Conservation (phyloP, 2,797 vertebrate species). For the Erpetoichthys calabaricus region DNA sequence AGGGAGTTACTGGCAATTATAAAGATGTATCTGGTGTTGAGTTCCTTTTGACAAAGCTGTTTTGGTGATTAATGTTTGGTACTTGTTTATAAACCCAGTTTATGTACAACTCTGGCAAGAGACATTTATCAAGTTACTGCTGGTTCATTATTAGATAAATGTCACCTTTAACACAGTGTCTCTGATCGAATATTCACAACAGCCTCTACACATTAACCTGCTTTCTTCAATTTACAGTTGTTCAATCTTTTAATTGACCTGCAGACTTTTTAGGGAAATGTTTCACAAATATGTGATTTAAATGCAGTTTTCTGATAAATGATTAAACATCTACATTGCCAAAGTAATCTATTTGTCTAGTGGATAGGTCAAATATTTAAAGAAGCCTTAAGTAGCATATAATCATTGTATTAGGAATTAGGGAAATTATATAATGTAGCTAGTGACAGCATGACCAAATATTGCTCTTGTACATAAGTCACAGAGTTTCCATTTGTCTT, state of each 20-base stretch:
- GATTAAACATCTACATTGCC: too few species aligned
- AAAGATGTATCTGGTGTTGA: slow-evolving; percentile 52
- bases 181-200: neutral
- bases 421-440: too few species aligned
- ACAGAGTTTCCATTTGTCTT: too few species aligned
- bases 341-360: too few species aligned
- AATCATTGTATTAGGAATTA: too few species aligned
- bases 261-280: too few species aligned
- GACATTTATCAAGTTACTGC: slow-evolving; percentile 55
- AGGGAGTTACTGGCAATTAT: slow-evolving; percentile 47
- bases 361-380: too few species aligned
- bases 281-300: too few species aligned
- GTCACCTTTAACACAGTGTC: slow-evolving; percentile 35
- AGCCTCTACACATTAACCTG: slow-evolving; percentile 23
- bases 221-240: slow-evolving; percentile 17
- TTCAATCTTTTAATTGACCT: slow-evolving; percentile 29
- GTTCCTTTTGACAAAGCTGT: slow-evolving; percentile 53
- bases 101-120: slow-evolving; percentile 33
- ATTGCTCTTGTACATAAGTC: too few species aligned
- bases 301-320: too few species aligned
- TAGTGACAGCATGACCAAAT: too few species aligned
- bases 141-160: slow-evolving; percentile 49
- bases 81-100: slow-evolving; percentile 56
- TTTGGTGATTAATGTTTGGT: slow-evolving; percentile 58
- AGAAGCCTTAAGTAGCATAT: too few species aligned